Base-by-base conservation (phyloP, 2,888 invertebrate genomes). In the Drosophila anomelani region DNA sequence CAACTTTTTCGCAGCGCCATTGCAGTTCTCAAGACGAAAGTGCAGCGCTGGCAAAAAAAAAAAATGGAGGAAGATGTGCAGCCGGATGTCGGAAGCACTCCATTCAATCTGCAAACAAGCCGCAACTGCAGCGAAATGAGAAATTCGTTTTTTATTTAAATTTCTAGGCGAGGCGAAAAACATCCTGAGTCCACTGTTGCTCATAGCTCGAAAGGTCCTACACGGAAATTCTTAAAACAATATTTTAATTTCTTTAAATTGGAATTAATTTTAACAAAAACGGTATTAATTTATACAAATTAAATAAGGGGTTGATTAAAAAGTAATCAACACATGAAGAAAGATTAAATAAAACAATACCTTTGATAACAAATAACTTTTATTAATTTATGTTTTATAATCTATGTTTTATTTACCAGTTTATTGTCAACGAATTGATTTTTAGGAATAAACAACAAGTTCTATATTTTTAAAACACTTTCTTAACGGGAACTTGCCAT, bases 81-180 rank as follows among this genome's bases (percentile, higher is more conserved):
- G 59, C 79, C 90, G 90, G 91, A 91, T 82, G 78, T 78, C 80
- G 91, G 90, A 91, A 83, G 81, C 76, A 86, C 79, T 86, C 85
- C 82, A 90, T 90, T 90, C 90, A 89, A 88, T 85, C 80, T 81
- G 77, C 75, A 85, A 78, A 80, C 87, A 80, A 84, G 80, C 75
- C 71, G 61, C 78, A 69, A 61, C 64, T 54, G 64, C 87, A 74
- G 39, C 64, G 69, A 80, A 76, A 85, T 81, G 88, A 88, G 77
- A 89, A 88, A 88, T 77, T 76, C 67, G 32, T 72, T 81, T 81
- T 81, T 84, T 88, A 88, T 89, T 86, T 78, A 82, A 88, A 89
- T 89, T 82, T 54, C 32, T 61, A 41, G 51, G 54, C 58, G 64
- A 7, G 68, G 75, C 68, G 74, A 74, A 81, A 80, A 76, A 76